Base-by-base conservation (phyloP, 2,113 vertebrate species). In the Erythrocercus mccallii region DNA sequence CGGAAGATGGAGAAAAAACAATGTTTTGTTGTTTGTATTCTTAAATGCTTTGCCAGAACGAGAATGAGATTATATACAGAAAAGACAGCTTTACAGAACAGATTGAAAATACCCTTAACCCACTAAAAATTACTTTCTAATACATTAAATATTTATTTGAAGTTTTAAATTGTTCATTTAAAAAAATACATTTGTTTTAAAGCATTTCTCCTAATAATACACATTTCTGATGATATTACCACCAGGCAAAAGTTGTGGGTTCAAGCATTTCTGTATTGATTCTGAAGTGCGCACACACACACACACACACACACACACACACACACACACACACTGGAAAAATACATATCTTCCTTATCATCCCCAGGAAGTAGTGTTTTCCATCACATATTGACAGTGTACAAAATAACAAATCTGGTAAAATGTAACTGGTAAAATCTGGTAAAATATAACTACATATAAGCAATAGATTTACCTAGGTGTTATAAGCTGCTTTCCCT, bases 181-280 rank as follows among this genome's bases (percentile, higher is more conserved):
- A 85, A 81, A 72, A 54, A 66, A 38, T 0, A 2, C 0, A n/a
- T 38, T 58, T 51, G 78, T 95, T 97, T 96, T 80, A 92, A 95
- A 96, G 83, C 71, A 51, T 72, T 92, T 79, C 3, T 83, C 73
- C 97, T 95, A 50, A 77, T 96, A 91, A 95, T 90, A 91, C 72
- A 81, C 51, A 53, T 97, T 72, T 30, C 21, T 72, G 22, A 40
- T 28, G 10, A 11, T n/a, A 33, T 2, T 4, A 69, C 30, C 31
- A 69, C 22, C 22, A 72, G 40, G 48, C 27, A n/a, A 65, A 76
- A 74, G 7, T 6, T 48, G 12, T 30, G 58, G 5, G 6, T 70
- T 86, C 45, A 70, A 53, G 9, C 5, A 66, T 50, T n/a, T 50
- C 20, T n/a, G n/a, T 30, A 58, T 51, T 47, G 28, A 37, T 57